Base-by-base conservation (phyloP, 2,797 vertebrate species). In the Rhinichthys osculus region DNA sequence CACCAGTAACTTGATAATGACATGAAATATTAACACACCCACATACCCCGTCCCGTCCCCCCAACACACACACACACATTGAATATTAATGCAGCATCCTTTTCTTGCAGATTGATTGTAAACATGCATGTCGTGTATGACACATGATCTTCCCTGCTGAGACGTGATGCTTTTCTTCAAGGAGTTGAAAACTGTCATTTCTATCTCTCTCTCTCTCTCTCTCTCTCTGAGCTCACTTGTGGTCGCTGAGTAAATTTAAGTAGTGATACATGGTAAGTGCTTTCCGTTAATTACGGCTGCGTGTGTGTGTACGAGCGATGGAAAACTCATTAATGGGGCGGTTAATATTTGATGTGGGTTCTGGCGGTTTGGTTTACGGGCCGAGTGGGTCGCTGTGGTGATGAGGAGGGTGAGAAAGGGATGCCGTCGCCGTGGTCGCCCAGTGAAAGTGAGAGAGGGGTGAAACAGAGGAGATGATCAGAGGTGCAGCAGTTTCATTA, bases 311-410 rank as follows among this genome's bases (percentile, higher is more conserved):
- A 52, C 10, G 50, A 52, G 76, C 62, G 89, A 94, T 95, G 95
- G 95, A 96, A 96, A 96, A 96, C 93, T 95, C 94, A 95, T 95
- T 95, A 95, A 95, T 93, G 90, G 88, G 76, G 67, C 62, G 85
- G 94, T 96, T 90, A 95, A 96, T 95, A 95, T 95, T 96, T 91
- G 83, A 96, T 91, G 90, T 92, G 91, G 89, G 90, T 91, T 91
- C 90, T 84, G 91, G 90, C 90, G 94, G 94, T 93, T 95, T 93
- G 89, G 94, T 93, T 96, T 96, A 95, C 95, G 94, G 94, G 93
- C 93, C 93, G 86, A 62, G 89, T 89, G 82, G 85, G 89, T 82
- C 89, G 88, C 78, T 1, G 27, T 70, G 33, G 85, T n/a, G 76
- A 88, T 66, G 83, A 50, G 64, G 74, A 83, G 83, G 73, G 85